These are phyloP conservation scores for Sclerurus mexicanus DNA, from an alignment of 2,113 vertebrate genomes.

Conservation along the genomic window DNA sequence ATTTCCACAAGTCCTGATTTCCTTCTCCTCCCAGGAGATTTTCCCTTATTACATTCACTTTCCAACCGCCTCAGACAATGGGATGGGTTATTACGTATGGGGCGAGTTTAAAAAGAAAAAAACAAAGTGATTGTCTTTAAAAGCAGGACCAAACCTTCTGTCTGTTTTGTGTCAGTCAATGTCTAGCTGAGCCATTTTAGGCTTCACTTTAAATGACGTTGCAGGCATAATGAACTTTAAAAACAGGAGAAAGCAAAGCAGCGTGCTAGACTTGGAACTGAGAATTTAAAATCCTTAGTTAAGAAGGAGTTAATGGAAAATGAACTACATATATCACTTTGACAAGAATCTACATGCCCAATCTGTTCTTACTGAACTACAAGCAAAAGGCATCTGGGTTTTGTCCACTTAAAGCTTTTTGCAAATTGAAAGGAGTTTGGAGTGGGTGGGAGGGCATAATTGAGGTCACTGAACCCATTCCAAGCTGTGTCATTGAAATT, in stretches of 20 bases:
- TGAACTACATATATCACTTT: slow-evolving; percentile 63
- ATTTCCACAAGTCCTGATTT: neutral
- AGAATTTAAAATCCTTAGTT: slow-evolving; percentile 53
- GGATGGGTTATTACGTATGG: slow-evolving; percentile 3
- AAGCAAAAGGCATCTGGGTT: slow-evolving; percentile 73
- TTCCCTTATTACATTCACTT: neutral
- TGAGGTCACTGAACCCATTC: slow-evolving; percentile 63
- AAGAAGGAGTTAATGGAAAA: slow-evolving; percentile 73
- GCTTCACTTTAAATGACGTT: neutral
- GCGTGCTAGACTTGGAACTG: neutral
- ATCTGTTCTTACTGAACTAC: slow-evolving; percentile 75
- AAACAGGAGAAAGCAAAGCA: slow-evolving; percentile 42
- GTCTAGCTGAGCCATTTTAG: slow-evolving; percentile 15
- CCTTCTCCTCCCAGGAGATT: neutral
- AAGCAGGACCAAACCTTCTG: slow-evolving; percentile 30
- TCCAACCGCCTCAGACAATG: neutral
- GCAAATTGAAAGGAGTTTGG: slow-evolving; percentile 76
- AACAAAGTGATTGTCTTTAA: neutral
- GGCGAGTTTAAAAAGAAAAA: slow-evolving; percentile 8
- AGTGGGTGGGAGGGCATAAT: slow-evolving; percentile 68
- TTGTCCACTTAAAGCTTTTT: slow-evolving; percentile 74
- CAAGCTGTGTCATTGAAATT: slow-evolving; percentile 72
- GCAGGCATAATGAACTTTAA: slow-evolving; percentile 34
- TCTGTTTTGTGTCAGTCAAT: neutral
- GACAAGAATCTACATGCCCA: slow-evolving; percentile 67